These are phyloP conservation scores for Monochamus alternatus DNA, from an alignment of 2,888 invertebrate genomes.

Conservation along the genomic window DNA sequence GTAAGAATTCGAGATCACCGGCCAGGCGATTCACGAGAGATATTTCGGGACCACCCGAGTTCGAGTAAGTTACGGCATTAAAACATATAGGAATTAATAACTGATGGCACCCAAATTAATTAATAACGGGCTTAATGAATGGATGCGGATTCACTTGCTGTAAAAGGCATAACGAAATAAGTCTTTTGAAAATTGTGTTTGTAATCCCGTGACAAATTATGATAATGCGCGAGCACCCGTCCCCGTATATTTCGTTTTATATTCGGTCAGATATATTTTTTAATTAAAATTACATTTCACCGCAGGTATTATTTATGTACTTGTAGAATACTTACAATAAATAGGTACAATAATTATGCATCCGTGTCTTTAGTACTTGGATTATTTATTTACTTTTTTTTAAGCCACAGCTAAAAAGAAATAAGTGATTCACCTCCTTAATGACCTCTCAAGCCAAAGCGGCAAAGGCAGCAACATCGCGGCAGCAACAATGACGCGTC, in stretches of 20 bases:
- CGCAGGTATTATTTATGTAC: slow-evolving; percentile 1
- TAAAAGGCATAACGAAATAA: slow-evolving; percentile 29
- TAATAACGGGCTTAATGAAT: slow-evolving; percentile 27
- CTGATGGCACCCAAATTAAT: slow-evolving; percentile 43
- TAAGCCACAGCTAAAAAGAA: too few relatives aligned
- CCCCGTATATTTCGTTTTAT: slow-evolving; percentile 4
- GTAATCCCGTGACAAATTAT: slow-evolving; percentile 38
- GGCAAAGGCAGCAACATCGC: too few relatives aligned
- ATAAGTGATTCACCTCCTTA: too few relatives aligned
- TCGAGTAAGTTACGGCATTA: slow-evolving; percentile 16
- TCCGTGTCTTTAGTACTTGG: not conserved
- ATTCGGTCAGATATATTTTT: not conserved
- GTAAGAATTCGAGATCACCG: slow-evolving; percentile 37
- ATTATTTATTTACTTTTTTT: too few relatives aligned
- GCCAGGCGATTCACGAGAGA: slow-evolving; percentile 16
- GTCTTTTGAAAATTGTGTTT: slow-evolving; percentile 31
- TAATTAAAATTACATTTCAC: not conserved
- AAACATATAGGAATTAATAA: slow-evolving; percentile 43
- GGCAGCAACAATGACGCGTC: too few relatives aligned
- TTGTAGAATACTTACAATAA: too few relatives aligned
- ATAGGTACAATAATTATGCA: not conserved
- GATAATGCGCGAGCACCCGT: slow-evolving; percentile 19
- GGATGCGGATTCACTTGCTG: slow-evolving; percentile 25
- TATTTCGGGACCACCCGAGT: slow-evolving; percentile 34
- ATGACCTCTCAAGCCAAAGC: too few relatives aligned